phyloP scores from a whole-genome alignment of 1,140 invertebrate species.

The Aphelenchoides avenae region DNA sequence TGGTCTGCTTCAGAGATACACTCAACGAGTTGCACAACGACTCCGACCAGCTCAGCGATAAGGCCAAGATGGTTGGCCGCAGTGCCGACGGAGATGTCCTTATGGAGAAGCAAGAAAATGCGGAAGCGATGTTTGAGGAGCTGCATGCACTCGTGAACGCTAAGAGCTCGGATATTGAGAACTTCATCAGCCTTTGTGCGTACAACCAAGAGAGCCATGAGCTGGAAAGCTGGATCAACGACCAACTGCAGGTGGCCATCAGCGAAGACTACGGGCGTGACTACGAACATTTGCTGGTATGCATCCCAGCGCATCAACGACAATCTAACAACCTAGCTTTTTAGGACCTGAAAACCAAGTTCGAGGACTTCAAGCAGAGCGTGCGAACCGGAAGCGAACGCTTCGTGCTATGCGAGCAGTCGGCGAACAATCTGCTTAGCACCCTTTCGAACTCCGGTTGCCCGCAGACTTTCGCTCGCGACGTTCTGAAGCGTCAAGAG shows the following conservation, averaged over 20 bases:
- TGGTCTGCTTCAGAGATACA: too few species aligned
- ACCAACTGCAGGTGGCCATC: conserved; percentile 80
- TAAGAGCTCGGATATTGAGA: conserved; percentile 65
- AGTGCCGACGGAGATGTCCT: too few species aligned
- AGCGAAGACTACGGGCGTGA: conserved; percentile 95
- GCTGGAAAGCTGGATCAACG: conserved; percentile 86
- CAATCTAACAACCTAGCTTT: conserved; percentile 43
- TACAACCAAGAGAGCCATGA: conserved; percentile 85
- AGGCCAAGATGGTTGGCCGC: too few species aligned
- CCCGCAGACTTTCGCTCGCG: conserved; percentile 73
- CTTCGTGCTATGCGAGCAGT: conserved; percentile 83
- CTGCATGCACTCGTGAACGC: conserved; percentile 67
- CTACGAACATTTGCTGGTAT: conserved; percentile 32
- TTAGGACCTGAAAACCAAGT: conserved; percentile 79
- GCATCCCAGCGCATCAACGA: too few species aligned
- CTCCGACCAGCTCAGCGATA: too few species aligned
- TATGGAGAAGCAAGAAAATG: conserved; percentile 84
- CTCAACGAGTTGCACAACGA: too few species aligned
- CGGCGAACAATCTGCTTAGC: conserved; percentile 83
- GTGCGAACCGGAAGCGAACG: conserved; percentile 84
- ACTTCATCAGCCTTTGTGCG: conserved; percentile 74
- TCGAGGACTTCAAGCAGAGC: conserved; percentile 86
- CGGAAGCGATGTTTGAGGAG: conserved; percentile 66
- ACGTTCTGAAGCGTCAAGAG: conserved; percentile 80
- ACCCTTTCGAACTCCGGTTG: too few species aligned